Evolutionary conservation across 2,797 vertebrate species (phyloP).

Genomic region (Neosilurus hyrtlii): DNA sequence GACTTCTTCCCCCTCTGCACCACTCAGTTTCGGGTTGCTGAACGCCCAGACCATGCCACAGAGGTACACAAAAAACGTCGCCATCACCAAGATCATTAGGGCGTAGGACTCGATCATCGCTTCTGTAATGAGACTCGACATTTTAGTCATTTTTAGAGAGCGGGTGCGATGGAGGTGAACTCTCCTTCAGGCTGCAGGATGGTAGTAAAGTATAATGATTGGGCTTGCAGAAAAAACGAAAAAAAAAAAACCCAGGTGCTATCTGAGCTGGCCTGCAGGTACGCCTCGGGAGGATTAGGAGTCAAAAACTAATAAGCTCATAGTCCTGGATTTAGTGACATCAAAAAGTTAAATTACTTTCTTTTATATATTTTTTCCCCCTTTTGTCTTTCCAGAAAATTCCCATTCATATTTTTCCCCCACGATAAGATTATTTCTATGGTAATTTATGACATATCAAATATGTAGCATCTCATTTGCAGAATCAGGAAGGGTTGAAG

Average conservation of each 20-base stretch:
- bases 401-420: too few relatives aligned
- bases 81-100: constrained; percentile 78
- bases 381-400: background rate
- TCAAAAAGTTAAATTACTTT: background rate
- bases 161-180: background rate
- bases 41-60: constrained; percentile 83
- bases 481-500: too few relatives aligned
- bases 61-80: constrained; percentile 77
- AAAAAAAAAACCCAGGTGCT: background rate
- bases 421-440: too few relatives aligned
- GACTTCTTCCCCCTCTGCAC: constrained; percentile 57
- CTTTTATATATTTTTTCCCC: background rate
- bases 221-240: background rate
- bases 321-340: background rate
- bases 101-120: constrained; percentile 79
- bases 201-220: constrained; percentile 6
- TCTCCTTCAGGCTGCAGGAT: background rate
- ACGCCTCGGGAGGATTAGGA: background rate
- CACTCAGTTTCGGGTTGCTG: constrained; percentile 76
- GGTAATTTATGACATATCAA: too few relatives aligned
- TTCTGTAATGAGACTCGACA: constrained; percentile 72
- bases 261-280: constrained; percentile 19
- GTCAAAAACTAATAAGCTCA: background rate
- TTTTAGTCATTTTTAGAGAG: constrained; percentile 39
- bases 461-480: too few relatives aligned